Conservation (phyloP, 2,113 vertebrate genomes). For the Aythya baeri region DNA sequence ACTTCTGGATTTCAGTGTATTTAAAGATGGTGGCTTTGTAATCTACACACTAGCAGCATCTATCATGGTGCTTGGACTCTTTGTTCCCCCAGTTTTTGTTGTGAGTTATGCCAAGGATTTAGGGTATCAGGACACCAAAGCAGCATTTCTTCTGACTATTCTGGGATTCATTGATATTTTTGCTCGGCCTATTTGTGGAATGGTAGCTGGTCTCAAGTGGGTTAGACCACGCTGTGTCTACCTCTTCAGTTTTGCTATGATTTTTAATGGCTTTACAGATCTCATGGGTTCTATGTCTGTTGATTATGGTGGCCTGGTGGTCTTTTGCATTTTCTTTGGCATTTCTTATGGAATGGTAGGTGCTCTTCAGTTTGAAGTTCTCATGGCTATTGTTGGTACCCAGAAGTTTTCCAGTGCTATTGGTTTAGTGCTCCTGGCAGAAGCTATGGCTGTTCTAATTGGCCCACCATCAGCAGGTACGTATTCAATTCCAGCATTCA, state of each 20-base stretch:
- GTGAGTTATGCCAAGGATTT: constrained; percentile 95
- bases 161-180: constrained; percentile 95
- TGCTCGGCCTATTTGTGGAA: constrained; percentile 87
- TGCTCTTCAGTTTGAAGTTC: constrained; percentile 96
- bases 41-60: constrained; percentile 90
- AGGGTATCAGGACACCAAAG: constrained; percentile 86
- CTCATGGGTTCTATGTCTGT: constrained; percentile 85
- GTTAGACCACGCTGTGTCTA: constrained; percentile 92
- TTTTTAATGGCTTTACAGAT: constrained; percentile 93
- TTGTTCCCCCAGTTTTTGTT: constrained; percentile 94
- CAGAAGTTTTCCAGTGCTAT: constrained; percentile 95
- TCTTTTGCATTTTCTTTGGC: constrained; percentile 96
- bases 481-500: not conserved
- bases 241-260: constrained; percentile 93
- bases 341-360: constrained; percentile 98
- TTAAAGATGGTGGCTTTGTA: constrained; percentile 88
- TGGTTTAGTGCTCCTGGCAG: constrained; percentile 91
- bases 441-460: constrained; percentile 91
- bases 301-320: constrained; percentile 83
- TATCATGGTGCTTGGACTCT: constrained; percentile 95
- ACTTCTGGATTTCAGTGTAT: constrained; percentile 91
- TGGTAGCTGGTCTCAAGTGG: constrained; percentile 86
- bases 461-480: constrained; percentile 93
- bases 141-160: constrained; percentile 89
- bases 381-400: constrained; percentile 96